Evolutionary conservation across 2,888 invertebrate genomes (phyloP).

Genomic region (Netelia virgata): DNA sequence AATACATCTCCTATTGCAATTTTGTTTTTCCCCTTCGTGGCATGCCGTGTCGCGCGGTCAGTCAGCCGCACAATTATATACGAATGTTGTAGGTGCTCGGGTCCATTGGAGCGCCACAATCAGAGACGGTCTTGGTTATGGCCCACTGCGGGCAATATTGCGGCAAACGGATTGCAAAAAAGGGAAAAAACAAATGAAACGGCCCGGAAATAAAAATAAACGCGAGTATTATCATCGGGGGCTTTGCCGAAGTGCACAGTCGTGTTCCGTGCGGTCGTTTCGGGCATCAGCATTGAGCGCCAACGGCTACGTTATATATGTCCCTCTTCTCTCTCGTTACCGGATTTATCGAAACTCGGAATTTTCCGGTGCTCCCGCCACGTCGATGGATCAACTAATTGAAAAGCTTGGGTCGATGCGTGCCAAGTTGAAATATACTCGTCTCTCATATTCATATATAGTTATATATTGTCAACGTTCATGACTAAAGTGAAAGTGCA

Average conservation of each 20-base stretch:
- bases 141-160: slow-evolving; percentile 50
- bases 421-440: slow-evolving; percentile 28
- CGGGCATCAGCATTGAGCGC: slow-evolving; percentile 52
- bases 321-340: slow-evolving; percentile 45
- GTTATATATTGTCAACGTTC: not conserved
- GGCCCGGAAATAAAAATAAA: slow-evolving; percentile 57
- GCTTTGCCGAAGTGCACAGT: slow-evolving; percentile 68
- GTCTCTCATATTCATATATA: not conserved
- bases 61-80: slow-evolving; percentile 44
- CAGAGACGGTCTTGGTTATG: slow-evolving; percentile 35
- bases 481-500: not conserved
- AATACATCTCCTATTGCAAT: not conserved
- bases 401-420: slow-evolving; percentile 19
- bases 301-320: slow-evolving; percentile 46
- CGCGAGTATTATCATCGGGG: slow-evolving; percentile 63
- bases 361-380: slow-evolving; percentile 37
- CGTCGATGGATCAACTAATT: slow-evolving; percentile 54
- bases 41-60: slow-evolving; percentile 4
- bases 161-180: slow-evolving; percentile 62
- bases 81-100: slow-evolving; percentile 23
- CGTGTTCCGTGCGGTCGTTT: slow-evolving; percentile 71
- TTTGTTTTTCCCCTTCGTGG: not conserved
- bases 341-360: slow-evolving; percentile 65
- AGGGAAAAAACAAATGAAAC: slow-evolving; percentile 36
- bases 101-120: slow-evolving; percentile 49